Conservation (phyloP, 2,113 vertebrate species). For the Cryptotis parvus region DNA sequence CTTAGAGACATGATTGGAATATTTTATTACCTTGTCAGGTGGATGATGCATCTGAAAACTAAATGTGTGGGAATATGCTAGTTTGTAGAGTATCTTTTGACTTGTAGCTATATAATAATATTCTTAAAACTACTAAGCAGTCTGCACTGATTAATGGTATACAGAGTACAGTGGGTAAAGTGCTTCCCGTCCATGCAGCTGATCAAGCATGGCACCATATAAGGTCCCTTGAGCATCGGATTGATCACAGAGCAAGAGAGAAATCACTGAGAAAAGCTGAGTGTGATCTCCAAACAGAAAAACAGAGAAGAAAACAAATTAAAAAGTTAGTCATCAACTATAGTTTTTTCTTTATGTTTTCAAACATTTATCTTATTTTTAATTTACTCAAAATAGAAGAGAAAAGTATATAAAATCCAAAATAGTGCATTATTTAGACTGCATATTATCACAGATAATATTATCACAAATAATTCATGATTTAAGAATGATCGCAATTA, state of each 20-base stretch:
- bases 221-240: no score
- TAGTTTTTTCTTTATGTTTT: neutral
- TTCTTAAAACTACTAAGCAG: neutral
- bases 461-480: no score
- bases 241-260: no score
- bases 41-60: conserved; percentile 51
- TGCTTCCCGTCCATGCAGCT: no score
- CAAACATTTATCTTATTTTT: conserved; percentile 26
- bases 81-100: neutral
- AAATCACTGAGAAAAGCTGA: no score
- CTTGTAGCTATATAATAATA: neutral
- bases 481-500: conserved; percentile 11
- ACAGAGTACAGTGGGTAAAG: no score
- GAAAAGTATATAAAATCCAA: conserved; percentile 9
- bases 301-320: no score
- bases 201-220: no score
- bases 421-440: neutral
- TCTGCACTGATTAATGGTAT: no score
- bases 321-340: no score
- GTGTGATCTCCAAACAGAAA: no score
- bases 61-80: neutral
- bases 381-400: conserved; percentile 2
- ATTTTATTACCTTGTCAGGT: conserved; percentile 67
- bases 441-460: no score
- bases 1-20: conserved; percentile 50